Conservation (phyloP, 2,888 invertebrate species). For the Luperina nickerlii region DNA sequence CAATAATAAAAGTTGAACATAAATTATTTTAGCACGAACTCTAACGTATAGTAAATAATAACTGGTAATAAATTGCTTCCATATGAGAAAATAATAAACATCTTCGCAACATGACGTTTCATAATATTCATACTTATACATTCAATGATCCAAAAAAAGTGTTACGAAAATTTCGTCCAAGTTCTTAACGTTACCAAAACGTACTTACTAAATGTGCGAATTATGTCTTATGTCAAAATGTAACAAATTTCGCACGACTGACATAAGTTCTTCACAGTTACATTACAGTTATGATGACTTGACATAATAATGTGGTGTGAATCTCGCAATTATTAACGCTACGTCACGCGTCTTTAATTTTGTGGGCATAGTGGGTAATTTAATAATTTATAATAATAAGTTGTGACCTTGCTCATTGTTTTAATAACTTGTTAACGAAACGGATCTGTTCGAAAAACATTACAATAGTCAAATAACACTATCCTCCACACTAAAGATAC, state of each 20-base stretch:
- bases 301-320: conserved; percentile 35
- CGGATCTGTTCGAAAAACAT: conserved; percentile 5
- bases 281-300: conserved; percentile 25
- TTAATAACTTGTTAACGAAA: conserved; percentile 28
- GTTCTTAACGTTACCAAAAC: conserved; percentile 4
- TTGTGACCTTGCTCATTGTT: conserved; percentile 45
- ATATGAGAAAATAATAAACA: neutral
- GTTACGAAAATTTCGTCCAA: conserved; percentile 32
- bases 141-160: conserved; percentile 9
- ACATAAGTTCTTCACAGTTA: conserved; percentile 29
- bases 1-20: neutral
- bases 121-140: neutral
- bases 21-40: neutral
- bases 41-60: neutral
- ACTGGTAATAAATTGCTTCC: neutral
- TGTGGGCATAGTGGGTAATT: conserved; percentile 16
- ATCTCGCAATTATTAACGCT: conserved; percentile 23
- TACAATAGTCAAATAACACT: too few relatives aligned
- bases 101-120: neutral
- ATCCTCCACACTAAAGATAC: too few relatives aligned
- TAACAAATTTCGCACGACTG: conserved; percentile 43
- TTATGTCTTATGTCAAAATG: conserved; percentile 37
- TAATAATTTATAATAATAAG: conserved; percentile 23
- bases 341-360: conserved; percentile 29
- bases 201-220: conserved; percentile 17